Conservation (phyloP, 2,888 invertebrate species). For the Tetanocera ferruginea region DNA sequence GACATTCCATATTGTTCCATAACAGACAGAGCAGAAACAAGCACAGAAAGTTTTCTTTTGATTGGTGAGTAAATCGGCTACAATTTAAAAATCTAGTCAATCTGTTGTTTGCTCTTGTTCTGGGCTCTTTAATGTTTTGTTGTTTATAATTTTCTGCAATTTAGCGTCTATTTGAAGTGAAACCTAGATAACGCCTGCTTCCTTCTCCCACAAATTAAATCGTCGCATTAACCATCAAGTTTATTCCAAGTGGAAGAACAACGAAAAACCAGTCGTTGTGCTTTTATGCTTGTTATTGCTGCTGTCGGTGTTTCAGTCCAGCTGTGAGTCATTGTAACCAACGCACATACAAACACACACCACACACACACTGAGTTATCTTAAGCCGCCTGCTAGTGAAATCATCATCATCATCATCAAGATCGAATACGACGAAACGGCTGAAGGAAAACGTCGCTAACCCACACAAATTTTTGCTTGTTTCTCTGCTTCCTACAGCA, state of each 20-base stretch:
- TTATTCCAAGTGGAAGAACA: neutral
- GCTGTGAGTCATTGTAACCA: conserved; percentile 7
- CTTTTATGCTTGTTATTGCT: conserved; percentile 9
- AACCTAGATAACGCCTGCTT: no score
- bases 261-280: neutral
- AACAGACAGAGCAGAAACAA: no score
- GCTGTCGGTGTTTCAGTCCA: conserved; percentile 2
- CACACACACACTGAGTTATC: neutral
- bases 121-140: neutral
- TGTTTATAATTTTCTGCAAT: neutral
- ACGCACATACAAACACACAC: neutral
- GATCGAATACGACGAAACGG: neutral
- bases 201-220: neutral
- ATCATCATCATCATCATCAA: conserved; percentile 15
- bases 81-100: neutral
- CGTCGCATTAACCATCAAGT: neutral
- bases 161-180: no score
- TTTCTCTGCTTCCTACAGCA: conserved; percentile 39
- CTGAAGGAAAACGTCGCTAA: neutral
- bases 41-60: neutral
- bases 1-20: no score
- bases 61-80: neutral
- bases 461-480: conserved; percentile 13
- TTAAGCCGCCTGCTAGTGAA: conserved; percentile 13
- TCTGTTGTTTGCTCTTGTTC: neutral